These are phyloP conservation scores for Cephus nigrinus DNA, from an alignment of 2,888 invertebrate genomes.

Conservation along the genomic window DNA sequence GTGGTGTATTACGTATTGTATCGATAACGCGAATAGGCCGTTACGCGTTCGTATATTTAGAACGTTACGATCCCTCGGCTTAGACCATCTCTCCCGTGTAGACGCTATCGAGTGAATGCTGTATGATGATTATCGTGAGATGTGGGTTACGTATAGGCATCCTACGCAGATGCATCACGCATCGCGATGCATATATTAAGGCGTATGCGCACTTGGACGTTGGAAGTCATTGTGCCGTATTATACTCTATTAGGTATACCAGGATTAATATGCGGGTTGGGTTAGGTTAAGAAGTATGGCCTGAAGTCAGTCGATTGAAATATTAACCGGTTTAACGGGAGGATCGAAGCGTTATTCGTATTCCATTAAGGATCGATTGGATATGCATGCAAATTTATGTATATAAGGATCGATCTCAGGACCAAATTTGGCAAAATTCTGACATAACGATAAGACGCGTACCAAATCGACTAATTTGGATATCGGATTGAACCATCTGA, in stretches of 20 bases:
- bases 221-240: neutral
- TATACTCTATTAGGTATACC: neutral
- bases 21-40: neutral
- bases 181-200: neutral
- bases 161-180: neutral
- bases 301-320: neutral
- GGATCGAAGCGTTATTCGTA: neutral
- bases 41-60: neutral
- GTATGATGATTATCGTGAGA: neutral
- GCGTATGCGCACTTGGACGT: neutral
- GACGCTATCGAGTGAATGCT: neutral
- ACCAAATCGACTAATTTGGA: neutral
- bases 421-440: neutral
- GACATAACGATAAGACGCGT: neutral
- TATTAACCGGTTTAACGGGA: neutral
- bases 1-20: neutral
- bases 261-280: neutral
- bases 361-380: neutral
- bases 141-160: neutral
- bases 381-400: too few relatives aligned
- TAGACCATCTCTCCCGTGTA: neutral
- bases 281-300: neutral
- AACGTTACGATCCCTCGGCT: neutral
- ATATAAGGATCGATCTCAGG: neutral
- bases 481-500: neutral